phyloP scores from a whole-genome alignment of 2,888 invertebrate genomes.

The Prenolepis imparis region DNA sequence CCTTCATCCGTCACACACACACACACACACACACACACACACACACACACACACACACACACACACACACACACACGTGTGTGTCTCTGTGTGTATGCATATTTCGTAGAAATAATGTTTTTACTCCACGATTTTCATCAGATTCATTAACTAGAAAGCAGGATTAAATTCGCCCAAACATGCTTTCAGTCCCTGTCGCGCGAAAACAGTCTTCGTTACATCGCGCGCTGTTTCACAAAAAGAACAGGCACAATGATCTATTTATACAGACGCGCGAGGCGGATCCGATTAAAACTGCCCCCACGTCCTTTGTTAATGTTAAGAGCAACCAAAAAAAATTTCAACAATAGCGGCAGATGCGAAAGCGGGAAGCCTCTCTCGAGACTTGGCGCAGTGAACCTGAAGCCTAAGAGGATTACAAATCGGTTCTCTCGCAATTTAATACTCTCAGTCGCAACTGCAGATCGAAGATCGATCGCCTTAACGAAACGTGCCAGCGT shows the following conservation, averaged over 20 bases:
- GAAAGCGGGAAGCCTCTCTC: constrained; percentile 3
- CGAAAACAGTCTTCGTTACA: constrained; percentile 35
- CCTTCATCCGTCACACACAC: not conserved
- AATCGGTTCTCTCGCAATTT: constrained; percentile 34
- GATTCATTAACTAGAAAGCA: constrained; percentile 2
- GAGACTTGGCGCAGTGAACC: constrained; percentile 28
- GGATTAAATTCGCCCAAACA: constrained; percentile 21
- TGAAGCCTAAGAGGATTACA: constrained; percentile 47
- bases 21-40: too few species aligned
- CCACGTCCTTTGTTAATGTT: constrained; percentile 13
- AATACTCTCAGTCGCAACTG: constrained; percentile 25
- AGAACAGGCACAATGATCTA: constrained; percentile 39
- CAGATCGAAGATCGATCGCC: constrained; percentile 36
- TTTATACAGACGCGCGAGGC: constrained; percentile 6
- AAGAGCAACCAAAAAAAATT: constrained; percentile 35
- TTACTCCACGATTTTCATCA: constrained; percentile 13
- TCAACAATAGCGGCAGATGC: not conserved
- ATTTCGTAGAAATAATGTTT: not conserved
- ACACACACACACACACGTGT: too few species aligned
- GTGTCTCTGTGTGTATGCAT: too few species aligned
- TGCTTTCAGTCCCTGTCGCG: not conserved
- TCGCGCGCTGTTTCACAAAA: constrained; percentile 43
- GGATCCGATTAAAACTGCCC: constrained; percentile 47
- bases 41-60: too few species aligned
- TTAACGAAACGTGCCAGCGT: constrained; percentile 13